Evolutionary conservation across 2,888 invertebrate genomes (phyloP), one percentile per base, ranked within the genome.

Genomic region (Tetheella fluctuosa): DNA sequence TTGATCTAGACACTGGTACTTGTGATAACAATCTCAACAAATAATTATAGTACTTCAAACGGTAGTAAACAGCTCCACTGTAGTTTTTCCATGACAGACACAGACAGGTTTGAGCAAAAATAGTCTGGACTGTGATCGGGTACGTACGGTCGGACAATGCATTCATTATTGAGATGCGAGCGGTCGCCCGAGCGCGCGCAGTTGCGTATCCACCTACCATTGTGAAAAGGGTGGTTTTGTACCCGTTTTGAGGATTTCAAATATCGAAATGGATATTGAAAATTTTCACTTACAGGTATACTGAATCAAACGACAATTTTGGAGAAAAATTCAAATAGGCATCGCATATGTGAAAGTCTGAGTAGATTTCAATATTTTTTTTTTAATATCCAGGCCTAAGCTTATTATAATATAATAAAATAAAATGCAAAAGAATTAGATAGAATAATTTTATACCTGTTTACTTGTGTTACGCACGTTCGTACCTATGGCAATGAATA

Each of bases 41-140:
- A 6, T n/a, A 17, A 42, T 42, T 7, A 42, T 17, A 42, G 17
- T 17, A 15, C n/a, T 39, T 39, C 13, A 12, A 39, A 34, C 7
- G 1, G n/a, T 20, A 20, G 48, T 20, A 20, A 48, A 64, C 85
- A 62, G 68, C 81, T 84, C 84, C 70, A 82, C 63, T 52, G 61
- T 59, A 64, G 67, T 70, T 69, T 75, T 75, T 77, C 70, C 73
- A 66, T 91, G 89, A 91, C 85, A 79, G 89, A 91, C 88, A 79
- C 80, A 74, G 89, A 87, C 91, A 91, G 92, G 91, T 91, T 90
- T 82, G 84, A 83, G 88, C 88, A 90, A 90, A 92, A 92, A 91
- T 91, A 92, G 90, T 90, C 84, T 74, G 77, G 80, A 76, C 80
- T 77, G 83, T 81, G 83, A 87, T 85, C 85, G 74, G 82, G 73